phyloP scores from a whole-genome alignment of 2,113 vertebrate genomes.

The Dendrocopos noguchii region DNA sequence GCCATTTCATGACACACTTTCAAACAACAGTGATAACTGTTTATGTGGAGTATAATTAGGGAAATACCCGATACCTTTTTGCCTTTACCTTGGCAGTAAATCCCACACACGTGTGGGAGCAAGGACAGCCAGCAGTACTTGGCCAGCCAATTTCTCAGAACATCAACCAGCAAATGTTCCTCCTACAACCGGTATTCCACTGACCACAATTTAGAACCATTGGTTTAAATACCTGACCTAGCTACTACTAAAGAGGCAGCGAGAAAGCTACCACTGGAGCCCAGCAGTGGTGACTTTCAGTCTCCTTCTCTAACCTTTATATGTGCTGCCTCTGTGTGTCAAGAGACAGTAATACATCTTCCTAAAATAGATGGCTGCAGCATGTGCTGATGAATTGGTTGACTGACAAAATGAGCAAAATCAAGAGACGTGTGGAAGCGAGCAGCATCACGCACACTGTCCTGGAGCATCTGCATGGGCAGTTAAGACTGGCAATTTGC shows the following conservation, averaged over 20 bases:
- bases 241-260: not conserved
- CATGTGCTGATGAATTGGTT: not conserved
- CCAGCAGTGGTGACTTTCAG: constrained; percentile 11
- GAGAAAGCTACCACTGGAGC: not conserved
- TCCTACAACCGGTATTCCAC: not conserved
- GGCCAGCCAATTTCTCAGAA: constrained; percentile 52
- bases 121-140: constrained; percentile 19
- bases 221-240: not conserved
- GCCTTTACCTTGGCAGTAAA: constrained; percentile 30
- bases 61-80: constrained; percentile 40
- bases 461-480: not conserved
- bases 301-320: constrained; percentile 47
- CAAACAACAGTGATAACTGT: not conserved
- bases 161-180: constrained; percentile 55
- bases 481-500: not conserved
- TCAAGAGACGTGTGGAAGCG: not conserved
- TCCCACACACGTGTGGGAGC: not conserved
- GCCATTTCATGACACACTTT: not conserved
- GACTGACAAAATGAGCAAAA: not conserved
- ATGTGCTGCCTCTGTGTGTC: constrained; percentile 61
- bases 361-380: constrained; percentile 17
- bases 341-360: constrained; percentile 51
- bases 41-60: constrained; percentile 17
- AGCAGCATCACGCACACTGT: not conserved
- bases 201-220: not conserved